Evolutionary conservation across 2,888 invertebrate species (phyloP), one percentile per base, ranked within the genome.

Genomic region (Eristalis tenax): DNA sequence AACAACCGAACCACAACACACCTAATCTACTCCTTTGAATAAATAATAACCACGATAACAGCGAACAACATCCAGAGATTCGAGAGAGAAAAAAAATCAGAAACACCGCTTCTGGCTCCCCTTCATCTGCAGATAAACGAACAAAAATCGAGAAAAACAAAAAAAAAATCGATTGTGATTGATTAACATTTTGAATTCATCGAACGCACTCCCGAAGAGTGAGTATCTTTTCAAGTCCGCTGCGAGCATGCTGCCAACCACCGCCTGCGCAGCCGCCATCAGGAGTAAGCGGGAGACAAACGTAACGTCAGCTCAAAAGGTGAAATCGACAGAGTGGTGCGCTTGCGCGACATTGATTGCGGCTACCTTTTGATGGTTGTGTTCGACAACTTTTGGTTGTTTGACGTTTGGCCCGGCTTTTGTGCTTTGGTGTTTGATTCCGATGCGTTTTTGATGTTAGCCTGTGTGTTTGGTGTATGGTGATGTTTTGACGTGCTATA

Each of bases 281-380:
- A 38, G 40, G 38, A 40, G 66, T 18, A 23, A 10, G 56, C 2
- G 66, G 32, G 22, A 59, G 10, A 13, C 18, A 75, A 80, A 80
- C 40, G 61, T 65, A 79, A 74, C 65, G 75, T 65, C 65, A 57
- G 70, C 80, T 65, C 38, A 79, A 69, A 26, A 81, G 66, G 32
- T 80, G 70, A 40, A 26, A 43, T 35, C 57, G 43, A 32, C 73
- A 77, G 66, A 69, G 70, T 50, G 18, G 50, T 75, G 83, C 86
- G 86, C 86, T 83, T 78, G 83, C 70, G 78, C 78, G 83, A 83
- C 86, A 86, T 71, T 66, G 61, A 75, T 78, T 66, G 86, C 86
- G 78, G 83, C 86, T 79, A 86, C 83, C 86, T 86, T 86, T 86
- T 83, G 86, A 86, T 86, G 86, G 43, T 26, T 79, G 66, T 86